phyloP scores from a whole-genome alignment of 2,797 vertebrate species.

The Ibycter americanus region DNA sequence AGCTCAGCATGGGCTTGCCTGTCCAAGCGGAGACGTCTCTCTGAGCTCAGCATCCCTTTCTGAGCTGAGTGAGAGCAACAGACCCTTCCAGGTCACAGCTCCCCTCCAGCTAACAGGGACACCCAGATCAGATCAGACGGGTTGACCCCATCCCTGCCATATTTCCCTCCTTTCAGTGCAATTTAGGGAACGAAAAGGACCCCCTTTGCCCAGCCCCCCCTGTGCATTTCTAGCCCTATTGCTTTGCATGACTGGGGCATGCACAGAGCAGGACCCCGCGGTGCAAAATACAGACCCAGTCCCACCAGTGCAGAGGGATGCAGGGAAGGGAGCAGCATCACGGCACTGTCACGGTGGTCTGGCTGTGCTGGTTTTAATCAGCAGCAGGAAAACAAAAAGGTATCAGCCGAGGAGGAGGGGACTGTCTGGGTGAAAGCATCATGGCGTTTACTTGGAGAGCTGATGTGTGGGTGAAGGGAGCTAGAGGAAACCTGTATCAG shows the following conservation, averaged over 20 bases:
- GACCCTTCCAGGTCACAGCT: background rate
- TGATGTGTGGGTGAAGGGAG: background rate
- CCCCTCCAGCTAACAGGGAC: background rate
- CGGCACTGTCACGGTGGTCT: fast-evolving
- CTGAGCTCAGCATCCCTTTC: background rate
- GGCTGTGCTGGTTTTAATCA: background rate
- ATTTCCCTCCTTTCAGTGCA: background rate
- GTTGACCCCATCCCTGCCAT: background rate
- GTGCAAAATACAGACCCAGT: background rate
- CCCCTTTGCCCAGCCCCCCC: background rate
- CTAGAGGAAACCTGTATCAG: background rate
- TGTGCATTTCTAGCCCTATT: background rate
- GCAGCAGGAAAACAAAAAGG: background rate
- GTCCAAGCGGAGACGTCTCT: fast-evolving
- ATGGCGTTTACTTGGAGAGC: background rate
- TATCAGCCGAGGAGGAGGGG: background rate
- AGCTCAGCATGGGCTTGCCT: background rate
- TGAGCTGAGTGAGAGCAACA: background rate
- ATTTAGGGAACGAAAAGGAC: background rate
- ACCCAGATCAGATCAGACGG: background rate
- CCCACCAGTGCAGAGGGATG: background rate
- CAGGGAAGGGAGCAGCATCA: background rate
- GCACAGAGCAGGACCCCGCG: background rate
- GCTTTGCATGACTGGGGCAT: fast-evolving
- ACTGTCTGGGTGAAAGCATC: background rate